Conservation (phyloP, 2,113 vertebrate genomes). For the Alectura lathami region DNA sequence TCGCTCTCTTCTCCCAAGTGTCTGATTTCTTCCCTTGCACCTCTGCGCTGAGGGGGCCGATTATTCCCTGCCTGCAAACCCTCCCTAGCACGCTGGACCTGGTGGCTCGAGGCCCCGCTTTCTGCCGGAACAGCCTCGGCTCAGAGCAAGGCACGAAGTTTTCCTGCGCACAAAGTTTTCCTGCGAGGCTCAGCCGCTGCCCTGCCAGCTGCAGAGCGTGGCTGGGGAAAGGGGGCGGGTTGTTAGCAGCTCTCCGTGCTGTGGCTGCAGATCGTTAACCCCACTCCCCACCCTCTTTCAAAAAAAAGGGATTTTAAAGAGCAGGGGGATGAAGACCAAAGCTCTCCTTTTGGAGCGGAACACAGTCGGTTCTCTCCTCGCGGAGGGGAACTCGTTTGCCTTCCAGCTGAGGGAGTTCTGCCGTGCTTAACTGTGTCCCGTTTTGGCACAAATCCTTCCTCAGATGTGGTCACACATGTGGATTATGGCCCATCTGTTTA, state of each 20-base stretch:
- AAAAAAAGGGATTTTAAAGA: not conserved
- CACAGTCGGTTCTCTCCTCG: not conserved
- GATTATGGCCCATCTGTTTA: conserved; percentile 63
- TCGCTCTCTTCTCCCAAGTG: not conserved
- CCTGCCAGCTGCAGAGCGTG: not conserved
- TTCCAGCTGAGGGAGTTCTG: not conserved
- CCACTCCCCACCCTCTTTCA: not conserved
- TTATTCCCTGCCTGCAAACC: not conserved
- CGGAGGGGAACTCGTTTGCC: not conserved
- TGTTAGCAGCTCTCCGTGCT: not conserved
- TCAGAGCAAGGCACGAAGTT: fast-evolving
- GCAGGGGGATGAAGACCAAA: not conserved
- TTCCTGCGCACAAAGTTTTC: fast-evolving
- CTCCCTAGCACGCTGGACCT: not conserved
- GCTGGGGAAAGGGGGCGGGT: not conserved
- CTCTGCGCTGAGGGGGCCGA: not conserved
- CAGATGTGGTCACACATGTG: conserved; percentile 62
- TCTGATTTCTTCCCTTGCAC: not conserved
- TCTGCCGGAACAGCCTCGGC: not conserved
- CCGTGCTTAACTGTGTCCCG: not conserved
- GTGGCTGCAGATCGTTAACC: not conserved
- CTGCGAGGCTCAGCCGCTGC: not conserved
- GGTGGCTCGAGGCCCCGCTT: not conserved
- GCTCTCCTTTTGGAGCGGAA: not conserved
- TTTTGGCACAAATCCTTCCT: conserved; percentile 51